These are phyloP conservation scores for Coracias cyanogaster DNA, from an alignment of 2,797 vertebrate species.

Conservation along the genomic window DNA sequence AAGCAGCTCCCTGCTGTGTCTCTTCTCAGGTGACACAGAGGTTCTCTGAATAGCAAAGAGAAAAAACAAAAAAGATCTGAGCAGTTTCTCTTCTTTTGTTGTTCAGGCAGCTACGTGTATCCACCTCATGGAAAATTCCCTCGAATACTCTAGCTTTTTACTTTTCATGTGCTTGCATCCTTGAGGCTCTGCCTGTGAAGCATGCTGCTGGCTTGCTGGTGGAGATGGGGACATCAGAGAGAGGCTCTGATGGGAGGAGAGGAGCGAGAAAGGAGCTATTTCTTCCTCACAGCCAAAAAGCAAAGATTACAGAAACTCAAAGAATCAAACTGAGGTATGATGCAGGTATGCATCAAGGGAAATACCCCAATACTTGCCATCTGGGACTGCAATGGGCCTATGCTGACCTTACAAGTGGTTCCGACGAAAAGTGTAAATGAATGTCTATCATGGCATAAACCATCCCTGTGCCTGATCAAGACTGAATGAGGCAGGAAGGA, in stretches of 20 bases:
- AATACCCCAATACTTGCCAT: not conserved
- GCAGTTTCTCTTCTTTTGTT: not conserved
- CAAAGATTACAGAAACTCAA: not conserved
- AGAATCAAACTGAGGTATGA: not conserved
- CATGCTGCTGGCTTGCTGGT: not conserved
- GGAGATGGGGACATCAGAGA: not conserved
- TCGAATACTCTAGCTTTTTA: not conserved
- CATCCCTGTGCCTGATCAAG: not conserved
- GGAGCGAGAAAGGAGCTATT: fast-evolving
- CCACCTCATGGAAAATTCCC: not conserved
- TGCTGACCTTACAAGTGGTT: not conserved
- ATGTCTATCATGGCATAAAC: not conserved
- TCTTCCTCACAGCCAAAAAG: not conserved
- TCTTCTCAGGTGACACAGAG: constrained; percentile 1
- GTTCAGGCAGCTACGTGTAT: not conserved
- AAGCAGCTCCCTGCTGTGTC: not conserved
- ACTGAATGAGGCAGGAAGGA: not conserved
- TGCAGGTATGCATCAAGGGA: not conserved
- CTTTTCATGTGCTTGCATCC: not conserved
- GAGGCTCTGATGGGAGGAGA: not conserved
- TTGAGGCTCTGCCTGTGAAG: not conserved
- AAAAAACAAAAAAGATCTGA: constrained; percentile 2
- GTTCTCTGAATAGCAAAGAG: constrained; percentile 10
- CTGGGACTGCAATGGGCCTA: not conserved
- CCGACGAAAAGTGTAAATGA: not conserved